These are phyloP conservation scores for Lasioglossum morio DNA, from an alignment of 2,888 invertebrate species.

Conservation along the genomic window DNA sequence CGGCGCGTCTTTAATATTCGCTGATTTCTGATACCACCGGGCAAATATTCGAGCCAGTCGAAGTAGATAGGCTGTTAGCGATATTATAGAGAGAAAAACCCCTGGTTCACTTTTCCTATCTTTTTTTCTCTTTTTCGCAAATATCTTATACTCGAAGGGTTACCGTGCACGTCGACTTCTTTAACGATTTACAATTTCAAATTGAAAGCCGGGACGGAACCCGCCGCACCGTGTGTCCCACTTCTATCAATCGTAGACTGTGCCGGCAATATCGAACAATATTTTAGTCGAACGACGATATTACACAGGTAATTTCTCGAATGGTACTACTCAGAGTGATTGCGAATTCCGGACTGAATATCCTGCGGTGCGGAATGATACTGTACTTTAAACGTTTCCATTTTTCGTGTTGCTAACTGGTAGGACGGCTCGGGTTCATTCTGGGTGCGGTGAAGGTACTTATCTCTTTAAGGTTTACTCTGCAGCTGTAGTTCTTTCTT, in stretches of 20 bases:
- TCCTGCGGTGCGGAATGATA: neutral
- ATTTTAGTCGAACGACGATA: conserved; percentile 2
- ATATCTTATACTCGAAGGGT: conserved; percentile 4
- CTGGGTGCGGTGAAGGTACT: neutral
- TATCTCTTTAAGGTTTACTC: neutral
- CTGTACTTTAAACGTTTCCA: neutral
- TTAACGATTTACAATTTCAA: conserved; percentile 8
- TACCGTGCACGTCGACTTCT: neutral
- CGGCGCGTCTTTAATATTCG: neutral
- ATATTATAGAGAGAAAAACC: neutral
- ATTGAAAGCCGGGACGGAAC: neutral
- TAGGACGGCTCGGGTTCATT: neutral
- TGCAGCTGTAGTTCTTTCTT: neutral
- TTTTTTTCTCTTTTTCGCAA: neutral
- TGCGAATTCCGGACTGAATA: conserved; percentile 1
- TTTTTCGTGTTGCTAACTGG: neutral
- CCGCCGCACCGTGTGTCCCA: neutral
- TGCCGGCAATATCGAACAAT: neutral
- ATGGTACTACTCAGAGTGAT: neutral
- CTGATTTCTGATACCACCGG: conserved; percentile 13
- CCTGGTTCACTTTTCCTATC: neutral
- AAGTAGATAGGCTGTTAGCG: conserved; percentile 26
- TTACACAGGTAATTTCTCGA: neutral
- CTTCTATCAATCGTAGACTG: neutral
- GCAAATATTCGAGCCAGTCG: conserved; percentile 27